Base-by-base conservation (phyloP, 2,797 vertebrate species). In the Galagoides demidoff region DNA sequence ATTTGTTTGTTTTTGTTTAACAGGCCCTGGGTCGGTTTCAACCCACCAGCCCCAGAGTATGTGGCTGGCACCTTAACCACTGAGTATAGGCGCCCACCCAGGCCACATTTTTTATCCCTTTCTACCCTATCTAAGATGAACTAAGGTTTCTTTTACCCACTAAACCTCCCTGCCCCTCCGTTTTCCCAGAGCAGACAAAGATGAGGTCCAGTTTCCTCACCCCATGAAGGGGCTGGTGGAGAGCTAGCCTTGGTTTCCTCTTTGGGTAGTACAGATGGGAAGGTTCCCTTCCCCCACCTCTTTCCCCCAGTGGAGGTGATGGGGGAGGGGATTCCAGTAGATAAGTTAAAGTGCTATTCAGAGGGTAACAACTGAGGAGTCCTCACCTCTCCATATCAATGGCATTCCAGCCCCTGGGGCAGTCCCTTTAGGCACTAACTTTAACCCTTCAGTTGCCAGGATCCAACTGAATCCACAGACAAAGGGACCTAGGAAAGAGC, bases 391-490 rank as follows among this genome's bases (percentile, higher is more conserved):
- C 94, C 90, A 74, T 23, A 45, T 88, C 94, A 79, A 45, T 82
- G 71, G 45, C 84, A 61, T 88, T 87, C 89, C 71, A 4, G 70
- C 52, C n/a, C 6, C 8, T 34, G 61, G 19, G 29, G 16, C 59
- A 2, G 22, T 66, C 29, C 64, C 0, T 3, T 12, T 23, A 76
- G 66, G 45, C 29, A 79, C 63, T 71, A 25, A 16, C 59, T 68
- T 95, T 97, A 96, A 96, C 97, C 84, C 97, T 86, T 96, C 3
- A 0, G 34, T 83, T 81, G 39, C 81, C 94, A 74, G 70, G 31
- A 52, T 93, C 22, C 37, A 20, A 1, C n/a, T 66, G 59, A 71
- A 52, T 27, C 49, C 61, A 37, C 37, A 25, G 59, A 31, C 17
- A 3, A 0, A 39, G 13, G 45, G 9, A 49, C 45, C 57, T 29